phyloP scores from a whole-genome alignment of 2,797 vertebrate genomes.

The Phrynocephalus guinanensis region DNA sequence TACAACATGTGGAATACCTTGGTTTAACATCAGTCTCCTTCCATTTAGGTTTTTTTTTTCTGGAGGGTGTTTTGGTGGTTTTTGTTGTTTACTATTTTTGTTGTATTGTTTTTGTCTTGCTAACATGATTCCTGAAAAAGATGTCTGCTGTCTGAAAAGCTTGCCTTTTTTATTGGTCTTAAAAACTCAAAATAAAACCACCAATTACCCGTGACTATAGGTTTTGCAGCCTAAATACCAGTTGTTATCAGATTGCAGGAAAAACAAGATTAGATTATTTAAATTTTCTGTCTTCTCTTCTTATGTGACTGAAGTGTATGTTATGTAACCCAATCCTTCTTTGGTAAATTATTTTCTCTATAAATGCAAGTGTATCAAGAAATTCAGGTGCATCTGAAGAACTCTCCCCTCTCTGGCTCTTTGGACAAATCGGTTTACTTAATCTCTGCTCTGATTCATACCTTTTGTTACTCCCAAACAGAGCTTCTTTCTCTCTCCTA shows the following conservation, averaged over 20 bases:
- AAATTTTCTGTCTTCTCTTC: constrained; percentile 33
- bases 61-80: too few relatives aligned
- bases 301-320: constrained; percentile 15
- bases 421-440: constrained; percentile 36
- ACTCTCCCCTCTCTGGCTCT: constrained; percentile 22
- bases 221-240: not conserved
- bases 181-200: too few relatives aligned
- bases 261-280: not conserved
- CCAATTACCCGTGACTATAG: not conserved
- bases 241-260: not conserved
- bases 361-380: constrained; percentile 32
- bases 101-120: too few relatives aligned
- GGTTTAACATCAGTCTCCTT: too few relatives aligned
- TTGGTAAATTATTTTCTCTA: constrained; percentile 45
- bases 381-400: constrained; percentile 47
- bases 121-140: too few relatives aligned
- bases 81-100: too few relatives aligned
- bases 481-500: not conserved
- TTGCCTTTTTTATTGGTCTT: too few relatives aligned
- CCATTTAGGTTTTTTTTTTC: too few relatives aligned
- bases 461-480: constrained; percentile 30
- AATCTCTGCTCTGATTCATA: constrained; percentile 38
- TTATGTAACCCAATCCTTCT: constrained; percentile 37
- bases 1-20: too few relatives aligned
- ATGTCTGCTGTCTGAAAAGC: too few relatives aligned